Evolutionary conservation across 2,113 vertebrate genomes (phyloP), one percentile per base, ranked within the genome.

Genomic region (Polypterus bichir): DNA sequence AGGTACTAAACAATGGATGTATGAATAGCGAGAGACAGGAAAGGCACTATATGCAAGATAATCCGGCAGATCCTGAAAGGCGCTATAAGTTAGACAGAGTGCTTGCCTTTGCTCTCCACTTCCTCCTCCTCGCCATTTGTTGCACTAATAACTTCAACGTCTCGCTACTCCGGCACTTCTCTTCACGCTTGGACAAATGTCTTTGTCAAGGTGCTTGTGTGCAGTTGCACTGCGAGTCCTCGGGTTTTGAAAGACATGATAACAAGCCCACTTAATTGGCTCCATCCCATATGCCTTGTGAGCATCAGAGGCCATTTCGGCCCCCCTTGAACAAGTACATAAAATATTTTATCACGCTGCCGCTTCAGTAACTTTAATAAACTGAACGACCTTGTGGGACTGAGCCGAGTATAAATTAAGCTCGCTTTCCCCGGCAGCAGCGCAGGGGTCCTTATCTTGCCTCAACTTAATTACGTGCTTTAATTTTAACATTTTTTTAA

Each of bases 391-490:
- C 88, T 93, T 92, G 85, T 77, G 83, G 86, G 84, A 88, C 78
- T 78, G 73, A 82, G 80, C 78, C 81, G 76, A 85, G 86, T 88
- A 88, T 84, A 90, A 90, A 94, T 91, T 88, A 92, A 91, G 76
- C 81, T 86, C 86, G 77, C 76, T 92, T 83, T 81, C 77, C 76
- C 71, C 78, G 81, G 78, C 79, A 79, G 79, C 81, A 84, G 79
- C 77, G 80, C 81, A 86, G 86, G 85, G 84, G 76, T 88, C 80
- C 91, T 96, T 94, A 94, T 92, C 88, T 88, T 81, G 83, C 81
- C 77, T 85, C 86, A 82, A 84, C 83, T 93, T 96, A 97, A 98
- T 95, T 96, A 92, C 85, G 82, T 91, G 80, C 85, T 93, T 93
- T 92, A 93, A 92, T 94, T 94, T 90, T 85, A 90, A 85, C 82